phyloP scores from a whole-genome alignment of 2,797 vertebrate genomes.

The Paguma larvata region DNA sequence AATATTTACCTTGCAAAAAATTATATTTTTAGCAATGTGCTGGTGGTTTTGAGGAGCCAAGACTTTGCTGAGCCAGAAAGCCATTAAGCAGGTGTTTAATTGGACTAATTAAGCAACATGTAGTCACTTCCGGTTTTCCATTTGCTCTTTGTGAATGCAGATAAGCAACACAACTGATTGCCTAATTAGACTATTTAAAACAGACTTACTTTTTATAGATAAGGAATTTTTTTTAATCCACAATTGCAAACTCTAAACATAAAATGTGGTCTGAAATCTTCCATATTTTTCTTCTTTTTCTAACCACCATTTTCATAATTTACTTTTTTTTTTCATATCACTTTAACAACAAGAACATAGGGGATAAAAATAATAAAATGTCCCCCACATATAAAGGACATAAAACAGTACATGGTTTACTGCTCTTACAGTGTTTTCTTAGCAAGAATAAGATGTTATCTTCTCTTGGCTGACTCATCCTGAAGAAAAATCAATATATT shows the following conservation, averaged over 20 bases:
- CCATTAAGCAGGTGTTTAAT: slow-evolving; percentile 82
- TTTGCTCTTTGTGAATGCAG: slow-evolving; percentile 68
- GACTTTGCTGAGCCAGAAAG: slow-evolving; percentile 66
- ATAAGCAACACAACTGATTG: slow-evolving; percentile 78
- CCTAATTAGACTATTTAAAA: slow-evolving; percentile 78
- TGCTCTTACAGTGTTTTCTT: background rate
- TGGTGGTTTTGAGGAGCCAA: slow-evolving; percentile 41
- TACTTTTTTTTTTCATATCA: slow-evolving; percentile 8
- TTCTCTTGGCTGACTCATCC: background rate
- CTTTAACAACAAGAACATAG: background rate
- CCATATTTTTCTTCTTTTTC: background rate
- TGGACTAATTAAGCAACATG: slow-evolving; percentile 70
- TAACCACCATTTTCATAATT: background rate
- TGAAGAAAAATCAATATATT: slow-evolving; percentile 7
- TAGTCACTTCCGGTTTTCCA: slow-evolving; percentile 76
- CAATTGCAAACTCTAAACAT: slow-evolving; percentile 50
- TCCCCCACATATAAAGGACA: background rate
- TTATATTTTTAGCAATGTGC: slow-evolving; percentile 42
- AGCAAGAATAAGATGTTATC: background rate
- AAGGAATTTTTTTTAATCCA: slow-evolving; percentile 44
- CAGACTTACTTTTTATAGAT: slow-evolving; percentile 61
- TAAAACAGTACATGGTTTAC: background rate
- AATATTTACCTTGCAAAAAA: background rate
- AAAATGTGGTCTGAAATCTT: background rate
- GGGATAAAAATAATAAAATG: background rate